phyloP scores from a whole-genome alignment of 2,797 vertebrate genomes.

The Meriones psammophilus region DNA sequence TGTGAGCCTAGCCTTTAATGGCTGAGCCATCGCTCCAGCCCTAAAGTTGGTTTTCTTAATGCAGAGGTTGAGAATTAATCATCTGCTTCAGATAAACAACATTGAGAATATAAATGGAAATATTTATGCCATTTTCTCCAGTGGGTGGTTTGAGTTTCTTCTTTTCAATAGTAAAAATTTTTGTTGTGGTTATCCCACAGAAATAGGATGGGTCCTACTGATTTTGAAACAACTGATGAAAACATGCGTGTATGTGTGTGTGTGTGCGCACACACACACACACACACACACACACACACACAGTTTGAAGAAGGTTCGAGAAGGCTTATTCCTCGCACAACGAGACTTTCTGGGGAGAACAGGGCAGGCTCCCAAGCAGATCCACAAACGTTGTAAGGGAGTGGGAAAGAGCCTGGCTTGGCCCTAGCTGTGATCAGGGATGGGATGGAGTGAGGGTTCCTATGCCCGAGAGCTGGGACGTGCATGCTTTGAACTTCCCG shows the following conservation, averaged over 20 bases:
- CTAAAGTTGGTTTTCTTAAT: conserved; percentile 37
- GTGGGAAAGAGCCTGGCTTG: conserved; percentile 8
- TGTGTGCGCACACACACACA: background rate
- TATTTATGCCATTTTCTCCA: conserved; percentile 17
- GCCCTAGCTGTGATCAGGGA: conserved; percentile 9
- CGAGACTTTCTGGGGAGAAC: conserved; percentile 40
- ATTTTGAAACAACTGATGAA: background rate
- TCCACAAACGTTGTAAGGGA: conserved; percentile 5
- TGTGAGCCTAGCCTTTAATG: no score
- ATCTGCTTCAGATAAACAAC: background rate
- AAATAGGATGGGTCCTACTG: background rate
- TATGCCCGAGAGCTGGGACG: background rate
- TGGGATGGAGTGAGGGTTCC: conserved; percentile 37
- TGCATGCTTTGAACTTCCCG: conserved; percentile 57
- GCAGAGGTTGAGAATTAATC: conserved; percentile 1
- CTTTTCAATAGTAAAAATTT: conserved; percentile 40
- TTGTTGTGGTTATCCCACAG: conserved; percentile 23
- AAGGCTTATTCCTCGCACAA: background rate
- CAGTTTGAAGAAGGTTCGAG: background rate
- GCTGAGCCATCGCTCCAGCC: no score
- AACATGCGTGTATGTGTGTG: background rate
- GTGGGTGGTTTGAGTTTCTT: background rate
- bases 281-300: background rate
- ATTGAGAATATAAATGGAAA: background rate
- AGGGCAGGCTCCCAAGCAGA: background rate